Evolutionary conservation across 1,140 invertebrate genomes (phyloP), one percentile per base, ranked within the genome.

Genomic region (Mycetomoellerius zeteki): DNA sequence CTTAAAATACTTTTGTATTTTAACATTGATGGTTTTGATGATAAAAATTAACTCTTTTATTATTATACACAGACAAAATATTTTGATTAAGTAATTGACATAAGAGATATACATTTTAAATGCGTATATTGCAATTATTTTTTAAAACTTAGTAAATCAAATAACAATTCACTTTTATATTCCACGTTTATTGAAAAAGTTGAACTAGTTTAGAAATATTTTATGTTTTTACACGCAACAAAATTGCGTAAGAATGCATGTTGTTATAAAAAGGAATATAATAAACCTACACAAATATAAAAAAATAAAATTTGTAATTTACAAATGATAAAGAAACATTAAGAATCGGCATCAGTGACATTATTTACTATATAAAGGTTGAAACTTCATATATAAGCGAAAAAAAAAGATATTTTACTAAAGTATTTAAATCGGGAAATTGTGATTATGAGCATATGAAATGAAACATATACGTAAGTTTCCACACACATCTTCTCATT

Each of bases 331-430:
- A 82, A 33, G 21, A 75, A 27, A 54, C 16, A n/a, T 90, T 90
- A 88, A 90, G 86, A 90, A 90, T 90, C 89, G 89, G 81, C 89
- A 90, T 90, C 89, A 56, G 60, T 86, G 10, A 21, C 52, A 80
- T 85, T 75, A 69, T 71, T 56, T 71, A 30, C 43, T 82, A 14
- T 73, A 75, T 50, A 50, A 75, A 75, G 16, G 14, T 73, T 50
- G 27, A 84, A 24, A 84, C 14, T 60, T 60, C 52, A 14, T 82
- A 58, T 24, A 69, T 56, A 58, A 43, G 19, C 10, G 4, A 75
- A 56, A 75, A 60, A 75, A 60, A 75, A 62, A 62, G 54, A 73
- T 84, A 84, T 82, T 82, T 82, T 73, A 73, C 1, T 82, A 82
- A 82, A 82, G 16, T 50, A 73, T 62, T 69, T 75, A 60, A 75